Conservation (phyloP, 2,888 invertebrate species). For the Autographa pulchrina region DNA sequence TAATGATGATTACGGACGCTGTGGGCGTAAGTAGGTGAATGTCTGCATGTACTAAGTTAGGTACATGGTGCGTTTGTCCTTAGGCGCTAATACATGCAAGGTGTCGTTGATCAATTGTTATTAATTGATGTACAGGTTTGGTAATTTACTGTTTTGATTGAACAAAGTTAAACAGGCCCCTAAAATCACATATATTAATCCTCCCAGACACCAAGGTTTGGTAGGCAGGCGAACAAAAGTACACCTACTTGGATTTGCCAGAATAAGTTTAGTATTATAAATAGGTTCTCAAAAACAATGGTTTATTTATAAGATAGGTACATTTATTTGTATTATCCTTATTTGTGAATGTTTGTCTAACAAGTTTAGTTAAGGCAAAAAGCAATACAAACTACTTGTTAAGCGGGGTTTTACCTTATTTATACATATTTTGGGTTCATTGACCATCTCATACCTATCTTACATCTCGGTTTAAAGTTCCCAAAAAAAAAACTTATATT, state of each 20-base stretch:
- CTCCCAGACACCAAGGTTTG: no score
- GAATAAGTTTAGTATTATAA: neutral
- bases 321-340: neutral
- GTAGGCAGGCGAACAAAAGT: no score
- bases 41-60: constrained; percentile 31
- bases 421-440: constrained; percentile 15
- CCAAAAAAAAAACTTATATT: constrained; percentile 21
- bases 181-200: no score
- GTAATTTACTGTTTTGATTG: no score
- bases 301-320: neutral
- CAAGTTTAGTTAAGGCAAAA: neutral
- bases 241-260: no score
- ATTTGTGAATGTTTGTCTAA: neutral
- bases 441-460: constrained; percentile 8
- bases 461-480: constrained; percentile 36
- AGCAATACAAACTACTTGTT: constrained; percentile 3
- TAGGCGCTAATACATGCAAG: constrained; percentile 33
- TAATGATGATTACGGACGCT: constrained; percentile 34
- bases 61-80: constrained; percentile 31
- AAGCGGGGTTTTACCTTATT: constrained; percentile 1
- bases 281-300: neutral
- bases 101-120: neutral
- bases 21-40: constrained; percentile 48
- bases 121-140: no score
- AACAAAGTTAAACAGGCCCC: no score